Conservation (phyloP, 2,888 invertebrate species). For the Cosmopolites sordidus region DNA sequence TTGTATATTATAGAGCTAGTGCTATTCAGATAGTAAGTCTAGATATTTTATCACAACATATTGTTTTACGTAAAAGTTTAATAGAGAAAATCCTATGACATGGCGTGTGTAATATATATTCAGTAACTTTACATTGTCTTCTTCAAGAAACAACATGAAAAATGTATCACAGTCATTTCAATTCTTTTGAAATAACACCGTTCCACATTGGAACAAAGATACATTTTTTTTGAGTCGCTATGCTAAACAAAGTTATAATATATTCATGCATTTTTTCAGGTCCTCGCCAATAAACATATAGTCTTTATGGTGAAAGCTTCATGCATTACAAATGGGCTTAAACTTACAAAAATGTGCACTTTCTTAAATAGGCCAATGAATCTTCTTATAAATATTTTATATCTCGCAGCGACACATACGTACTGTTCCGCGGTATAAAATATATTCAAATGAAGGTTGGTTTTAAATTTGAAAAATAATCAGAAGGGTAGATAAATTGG, state of each 20-base stretch:
- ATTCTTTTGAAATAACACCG: background rate
- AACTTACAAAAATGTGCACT: constrained; percentile 27
- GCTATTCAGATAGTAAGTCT: too few relatives aligned
- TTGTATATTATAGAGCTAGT: too few relatives aligned
- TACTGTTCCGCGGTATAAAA: background rate
- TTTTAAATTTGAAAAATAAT: constrained; percentile 5
- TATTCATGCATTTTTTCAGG: background rate
- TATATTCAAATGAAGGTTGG: constrained; percentile 6
- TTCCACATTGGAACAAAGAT: background rate
- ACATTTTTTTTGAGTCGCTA: background rate
- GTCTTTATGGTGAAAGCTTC: constrained; percentile 20
- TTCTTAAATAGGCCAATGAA: constrained; percentile 26
- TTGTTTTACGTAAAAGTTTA: too few relatives aligned
- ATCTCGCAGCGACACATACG: background rate
- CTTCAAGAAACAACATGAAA: too few relatives aligned
- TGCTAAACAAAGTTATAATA: background rate
- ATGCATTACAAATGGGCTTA: constrained; percentile 26
- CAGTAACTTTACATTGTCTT: too few relatives aligned
- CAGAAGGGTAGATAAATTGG: background rate
- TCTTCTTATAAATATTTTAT: constrained; percentile 24
- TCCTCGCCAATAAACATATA: constrained; percentile 14
- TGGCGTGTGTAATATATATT: too few relatives aligned
- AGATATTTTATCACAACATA: too few relatives aligned
- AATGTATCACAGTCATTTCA: too few relatives aligned
- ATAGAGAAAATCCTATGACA: too few relatives aligned